phyloP scores from a whole-genome alignment of 2,888 invertebrate species.

The Amiota minor region DNA sequence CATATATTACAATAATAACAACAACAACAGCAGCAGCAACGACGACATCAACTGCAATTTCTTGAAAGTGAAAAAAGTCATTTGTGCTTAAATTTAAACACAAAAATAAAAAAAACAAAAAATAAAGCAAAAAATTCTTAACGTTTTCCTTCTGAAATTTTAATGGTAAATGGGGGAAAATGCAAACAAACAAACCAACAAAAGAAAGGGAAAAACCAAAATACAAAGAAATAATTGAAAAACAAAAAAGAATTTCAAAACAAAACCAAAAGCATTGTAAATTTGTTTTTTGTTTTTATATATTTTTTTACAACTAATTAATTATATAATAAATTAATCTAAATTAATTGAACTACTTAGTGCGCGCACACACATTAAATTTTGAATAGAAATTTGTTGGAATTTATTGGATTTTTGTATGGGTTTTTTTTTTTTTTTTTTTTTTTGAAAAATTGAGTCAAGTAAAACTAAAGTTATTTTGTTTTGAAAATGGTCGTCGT shows the following conservation, averaged over 20 bases:
- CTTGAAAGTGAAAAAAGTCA: neutral
- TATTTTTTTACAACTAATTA: slow-evolving; percentile 13
- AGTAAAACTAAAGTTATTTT: too few relatives aligned
- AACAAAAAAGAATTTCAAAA: neutral
- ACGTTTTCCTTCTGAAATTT: slow-evolving; percentile 3
- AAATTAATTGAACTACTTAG: too few relatives aligned
- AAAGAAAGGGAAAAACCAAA: neutral
- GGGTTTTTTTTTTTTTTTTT: neutral
- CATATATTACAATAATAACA: neutral
- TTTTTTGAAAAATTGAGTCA: neutral
- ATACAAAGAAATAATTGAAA: neutral
- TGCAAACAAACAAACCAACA: neutral
- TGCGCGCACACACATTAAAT: too few relatives aligned
- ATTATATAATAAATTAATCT: slow-evolving; percentile 20
- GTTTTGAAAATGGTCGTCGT: too few relatives aligned
- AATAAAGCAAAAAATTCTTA: neutral
- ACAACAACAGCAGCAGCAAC: neutral
- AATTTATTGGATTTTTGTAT: too few relatives aligned
- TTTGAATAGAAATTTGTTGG: neutral
- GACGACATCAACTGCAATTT: neutral
- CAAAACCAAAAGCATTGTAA: neutral
- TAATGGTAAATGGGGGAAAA: slow-evolving; percentile 18
- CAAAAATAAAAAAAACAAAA: neutral
- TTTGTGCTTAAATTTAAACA: neutral
- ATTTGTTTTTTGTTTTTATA: neutral